Evolutionary conservation across 2,888 invertebrate species (phyloP), one percentile per base, ranked within the genome.

Genomic region (Heterodera filipjevi): DNA sequence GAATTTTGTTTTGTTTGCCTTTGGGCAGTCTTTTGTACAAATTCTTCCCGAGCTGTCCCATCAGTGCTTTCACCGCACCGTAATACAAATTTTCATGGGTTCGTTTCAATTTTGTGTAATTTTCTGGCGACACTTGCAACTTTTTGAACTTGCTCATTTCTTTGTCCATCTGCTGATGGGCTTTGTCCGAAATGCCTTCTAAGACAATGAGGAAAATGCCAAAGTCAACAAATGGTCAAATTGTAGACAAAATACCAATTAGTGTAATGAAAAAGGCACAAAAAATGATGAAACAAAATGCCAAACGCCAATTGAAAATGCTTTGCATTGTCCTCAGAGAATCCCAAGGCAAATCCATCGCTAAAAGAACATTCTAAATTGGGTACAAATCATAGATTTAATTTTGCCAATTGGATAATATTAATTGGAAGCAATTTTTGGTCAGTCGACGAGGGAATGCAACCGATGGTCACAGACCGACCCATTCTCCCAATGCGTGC

Each of bases 51-150:
- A 87, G 79, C 71, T 84, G 82, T 14, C 84, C 86, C 77, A 87
- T 84, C 19, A 87, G 77, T 0, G 85, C 86, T 76, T 87, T 87
- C 77, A 87, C 80, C 22, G 86, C 85, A 46, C 85, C 84, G 30
- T 86, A 82, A 78, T 86, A 86, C 84, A 84, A 84, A 74, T 86
- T 85, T 30, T 81, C 80, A 75, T 86, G 86, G 27, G 86, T 82
- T 46, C 81, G 83, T 72, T 82, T 82, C 12, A 84, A 68, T 77
- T 82, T 72, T 10, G 71, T 82, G 46, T 76, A 78, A 35, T 66
- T 82, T 49, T 78, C 71, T 3, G 78, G 71, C n/a, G 70, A 16
- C 66, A 81, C 66, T 10, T 79, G 77, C 14, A 82, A 70, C 27
- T 82, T 82, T 27, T 80, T 75, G 73, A 82, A 78, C 66, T 82